Conservation (phyloP, 2,888 invertebrate species). For the Zele albiditarsus region DNA sequence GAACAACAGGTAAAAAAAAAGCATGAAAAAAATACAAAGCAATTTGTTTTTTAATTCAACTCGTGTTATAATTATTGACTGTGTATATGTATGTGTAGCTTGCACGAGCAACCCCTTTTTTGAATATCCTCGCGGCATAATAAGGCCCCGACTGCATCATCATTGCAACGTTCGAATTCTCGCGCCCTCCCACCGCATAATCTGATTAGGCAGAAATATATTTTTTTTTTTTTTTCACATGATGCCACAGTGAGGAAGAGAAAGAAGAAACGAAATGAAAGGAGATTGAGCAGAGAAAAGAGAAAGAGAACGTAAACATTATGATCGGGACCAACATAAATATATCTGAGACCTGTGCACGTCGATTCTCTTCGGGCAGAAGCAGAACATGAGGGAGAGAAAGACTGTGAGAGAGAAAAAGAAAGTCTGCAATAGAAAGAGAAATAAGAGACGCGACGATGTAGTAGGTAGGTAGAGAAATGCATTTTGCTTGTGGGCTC, state of each 20-base stretch:
- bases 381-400: slow-evolving; percentile 40
- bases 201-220: slow-evolving; percentile 58
- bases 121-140: slow-evolving; percentile 37
- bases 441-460: not conserved
- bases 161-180: slow-evolving; percentile 50
- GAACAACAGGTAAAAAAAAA: not conserved
- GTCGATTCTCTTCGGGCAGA: slow-evolving; percentile 19
- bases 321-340: slow-evolving; percentile 60
- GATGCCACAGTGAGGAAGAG: slow-evolving; percentile 40
- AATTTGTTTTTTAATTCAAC: slow-evolving; percentile 26
- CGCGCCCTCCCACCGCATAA: slow-evolving; percentile 58
- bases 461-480: slow-evolving; percentile 31
- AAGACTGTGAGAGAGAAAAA: slow-evolving; percentile 38
- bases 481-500: slow-evolving; percentile 43
- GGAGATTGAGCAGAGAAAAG: not conserved
- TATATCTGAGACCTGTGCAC: slow-evolving; percentile 42
- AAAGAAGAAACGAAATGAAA: not conserved
- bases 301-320: slow-evolving; percentile 58
- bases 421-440: slow-evolving; percentile 5
- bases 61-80: slow-evolving; percentile 38
- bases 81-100: not conserved
- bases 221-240: slow-evolving; percentile 36
- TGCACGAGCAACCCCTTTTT: slow-evolving; percentile 29
- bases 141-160: slow-evolving; percentile 28
- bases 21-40: not conserved